phyloP scores from a whole-genome alignment of 2,888 invertebrate genomes.

The Chrysopilus asiliformis region DNA sequence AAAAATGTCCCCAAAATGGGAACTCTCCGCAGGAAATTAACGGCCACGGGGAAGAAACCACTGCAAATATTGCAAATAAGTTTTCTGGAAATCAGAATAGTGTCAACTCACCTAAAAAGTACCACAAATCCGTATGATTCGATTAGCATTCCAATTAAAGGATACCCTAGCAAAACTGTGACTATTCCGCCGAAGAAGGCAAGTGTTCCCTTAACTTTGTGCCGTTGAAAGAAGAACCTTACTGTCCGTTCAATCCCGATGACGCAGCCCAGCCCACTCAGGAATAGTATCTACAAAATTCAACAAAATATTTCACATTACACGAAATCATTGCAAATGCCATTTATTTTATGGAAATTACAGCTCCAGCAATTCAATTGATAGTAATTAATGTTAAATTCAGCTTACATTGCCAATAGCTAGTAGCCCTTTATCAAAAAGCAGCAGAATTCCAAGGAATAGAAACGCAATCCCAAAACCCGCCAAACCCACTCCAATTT shows the following conservation, averaged over 20 bases:
- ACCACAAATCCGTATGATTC: constrained; percentile 93
- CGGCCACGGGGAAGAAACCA: constrained; percentile 92
- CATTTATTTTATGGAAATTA: no score
- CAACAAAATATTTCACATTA: not conserved
- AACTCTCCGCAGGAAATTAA: constrained; percentile 87
- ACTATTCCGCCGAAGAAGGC: constrained; percentile 89
- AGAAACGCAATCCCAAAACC: constrained; percentile 93
- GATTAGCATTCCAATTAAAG: constrained; percentile 88
- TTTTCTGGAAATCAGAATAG: not conserved
- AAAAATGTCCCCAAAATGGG: constrained; percentile 82
- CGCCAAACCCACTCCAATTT: constrained; percentile 94
- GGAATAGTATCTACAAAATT: constrained; percentile 78
- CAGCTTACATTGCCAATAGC: constrained; percentile 98
- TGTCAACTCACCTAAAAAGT: constrained; percentile 51
- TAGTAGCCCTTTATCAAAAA: constrained; percentile 93
- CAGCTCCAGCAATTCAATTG: no score
- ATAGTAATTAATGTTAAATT: no score
- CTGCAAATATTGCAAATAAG: constrained; percentile 39
- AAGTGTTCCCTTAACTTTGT: constrained; percentile 81
- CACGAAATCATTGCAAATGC: no score
- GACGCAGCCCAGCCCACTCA: constrained; percentile 87
- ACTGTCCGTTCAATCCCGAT: constrained; percentile 92
- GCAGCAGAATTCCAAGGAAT: constrained; percentile 79
- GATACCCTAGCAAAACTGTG: constrained; percentile 89
- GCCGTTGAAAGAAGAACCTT: constrained; percentile 94